phyloP scores from a whole-genome alignment of 2,888 invertebrate genomes.

The Drosophila longiperda region DNA sequence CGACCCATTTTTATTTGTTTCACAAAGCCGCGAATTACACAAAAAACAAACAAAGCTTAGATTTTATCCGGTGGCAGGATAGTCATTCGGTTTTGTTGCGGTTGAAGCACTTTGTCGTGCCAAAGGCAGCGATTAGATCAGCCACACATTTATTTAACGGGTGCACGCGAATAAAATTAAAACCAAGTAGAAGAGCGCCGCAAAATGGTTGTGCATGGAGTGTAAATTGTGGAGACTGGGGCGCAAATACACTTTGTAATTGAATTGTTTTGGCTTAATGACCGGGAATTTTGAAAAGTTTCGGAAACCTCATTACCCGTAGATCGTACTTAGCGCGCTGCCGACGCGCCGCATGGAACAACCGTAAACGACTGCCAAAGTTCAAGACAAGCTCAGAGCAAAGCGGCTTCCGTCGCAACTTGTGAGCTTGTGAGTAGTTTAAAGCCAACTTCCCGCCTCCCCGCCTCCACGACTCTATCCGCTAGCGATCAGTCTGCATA shows the following conservation, averaged over 20 bases:
- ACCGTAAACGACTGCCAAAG: constrained; percentile 75
- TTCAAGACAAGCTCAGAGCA: constrained; percentile 69
- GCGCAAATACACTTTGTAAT: constrained; percentile 34
- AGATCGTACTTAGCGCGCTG: constrained; percentile 39
- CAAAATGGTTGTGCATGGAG: background rate
- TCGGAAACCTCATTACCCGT: constrained; percentile 12
- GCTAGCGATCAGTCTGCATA: constrained; percentile 47
- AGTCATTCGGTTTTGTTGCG: constrained; percentile 14
- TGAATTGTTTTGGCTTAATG: constrained; percentile 40
- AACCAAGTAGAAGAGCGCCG: background rate
- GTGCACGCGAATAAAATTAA: constrained; percentile 53
- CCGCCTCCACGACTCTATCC: background rate
- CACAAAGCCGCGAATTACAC: constrained; percentile 5
- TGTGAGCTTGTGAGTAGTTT: constrained; percentile 30
- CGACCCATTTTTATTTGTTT: constrained; percentile 64
- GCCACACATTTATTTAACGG: constrained; percentile 61
- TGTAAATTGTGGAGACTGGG: background rate
- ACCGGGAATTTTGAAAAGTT: constrained; percentile 35
- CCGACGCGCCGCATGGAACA: constrained; percentile 68
- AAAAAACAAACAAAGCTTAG: constrained; percentile 19
- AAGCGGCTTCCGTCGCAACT: constrained; percentile 38
- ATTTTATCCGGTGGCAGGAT: constrained; percentile 49
- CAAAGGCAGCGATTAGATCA: constrained; percentile 59
- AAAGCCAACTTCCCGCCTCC: background rate
- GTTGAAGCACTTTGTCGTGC: constrained; percentile 24